Percentiles rank a stretch among this genome's conserved stretches.
Evolutionary conservation across 2,113 vertebrate genomes (phyloP).

Genomic region (Rhipidura dahli): DNA sequence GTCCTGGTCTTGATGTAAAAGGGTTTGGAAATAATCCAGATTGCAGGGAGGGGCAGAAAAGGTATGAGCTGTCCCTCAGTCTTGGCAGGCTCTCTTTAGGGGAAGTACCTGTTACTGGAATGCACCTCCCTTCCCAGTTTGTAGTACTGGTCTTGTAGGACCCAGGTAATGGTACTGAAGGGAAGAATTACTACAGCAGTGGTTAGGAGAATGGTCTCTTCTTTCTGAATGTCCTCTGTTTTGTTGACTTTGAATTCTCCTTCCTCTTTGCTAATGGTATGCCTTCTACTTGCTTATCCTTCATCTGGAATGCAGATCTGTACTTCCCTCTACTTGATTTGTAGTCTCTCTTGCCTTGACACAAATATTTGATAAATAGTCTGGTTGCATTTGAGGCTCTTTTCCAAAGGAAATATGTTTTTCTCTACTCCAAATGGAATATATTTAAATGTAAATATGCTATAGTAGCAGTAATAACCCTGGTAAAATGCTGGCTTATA

Average conservation of each 20-base stretch:
- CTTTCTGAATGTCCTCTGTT: background rate
- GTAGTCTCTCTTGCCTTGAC: background rate
- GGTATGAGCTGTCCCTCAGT: background rate
- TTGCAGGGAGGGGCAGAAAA: background rate
- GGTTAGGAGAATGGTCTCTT: background rate
- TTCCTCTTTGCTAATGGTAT: background rate
- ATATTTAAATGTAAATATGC: background rate
- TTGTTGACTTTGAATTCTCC: background rate
- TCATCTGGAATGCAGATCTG: slow-evolving; percentile 44
- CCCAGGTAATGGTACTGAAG: background rate
- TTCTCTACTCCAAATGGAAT: background rate
- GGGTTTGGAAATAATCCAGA: background rate
- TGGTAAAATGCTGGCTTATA: background rate
- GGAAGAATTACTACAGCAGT: background rate
- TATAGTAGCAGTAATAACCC: background rate
- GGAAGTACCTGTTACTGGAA: background rate
- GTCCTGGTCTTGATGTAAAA: background rate
- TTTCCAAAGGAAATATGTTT: slow-evolving; percentile 13
- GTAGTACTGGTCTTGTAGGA: background rate
- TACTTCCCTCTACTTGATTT: slow-evolving; percentile 12
- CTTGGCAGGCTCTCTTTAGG: background rate
- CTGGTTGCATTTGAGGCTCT: slow-evolving; percentile 2
- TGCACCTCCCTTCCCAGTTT: background rate
- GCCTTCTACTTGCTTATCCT: background rate
- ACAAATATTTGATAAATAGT: slow-evolving; percentile 32